Evolutionary conservation across 2,888 invertebrate genomes (phyloP), one percentile per base, ranked within the genome.

Genomic region (Hymenopus coronatus): DNA sequence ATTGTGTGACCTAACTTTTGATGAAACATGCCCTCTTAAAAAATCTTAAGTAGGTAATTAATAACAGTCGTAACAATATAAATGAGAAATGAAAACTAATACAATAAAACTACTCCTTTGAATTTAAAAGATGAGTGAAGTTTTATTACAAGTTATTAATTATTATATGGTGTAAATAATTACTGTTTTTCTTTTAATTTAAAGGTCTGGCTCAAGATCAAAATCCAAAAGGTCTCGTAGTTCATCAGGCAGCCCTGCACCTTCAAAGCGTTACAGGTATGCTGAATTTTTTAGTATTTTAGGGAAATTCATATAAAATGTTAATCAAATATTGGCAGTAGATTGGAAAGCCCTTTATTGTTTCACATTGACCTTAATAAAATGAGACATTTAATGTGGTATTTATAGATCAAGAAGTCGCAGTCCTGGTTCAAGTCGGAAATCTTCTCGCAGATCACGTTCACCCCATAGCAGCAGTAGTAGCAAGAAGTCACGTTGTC

Each of bases 401-500:
- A 3, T 88, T 54, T 85, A 12, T 87, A 91, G 91, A 83, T 91
- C 91, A 28, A 89, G 91, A 84, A 91, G 91, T 90, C 89, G 91
- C 40, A 91, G 91, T 86, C 91, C 91, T n/a, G 89, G 88, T 40
- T 25, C 28, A 27, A 82, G 88, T 70, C 89, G 90, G 25, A 90
- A 89, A 83, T 89, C 90, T 7, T 90, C 91, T 40, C 88, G 91
- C 27, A 85, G 91, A 33, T 91, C 91, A 40, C 86, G 91, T 33
- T 91, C 91, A 28, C 91, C 91, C 7, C 89, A 93, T 3, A 92
- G 92, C 89, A 91, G 93, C 88, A 92, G 54, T 70, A 70, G 92
- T 85, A 93, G 93, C 88, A 93, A 92, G 90, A 91, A 91, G 89
- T 91, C 91, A 25, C 91, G 91, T 92, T 92, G 93, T 92, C 91